Base-by-base conservation (phyloP, 64 coral and sea anemone species). In the Trachythela sp. region DNA sequence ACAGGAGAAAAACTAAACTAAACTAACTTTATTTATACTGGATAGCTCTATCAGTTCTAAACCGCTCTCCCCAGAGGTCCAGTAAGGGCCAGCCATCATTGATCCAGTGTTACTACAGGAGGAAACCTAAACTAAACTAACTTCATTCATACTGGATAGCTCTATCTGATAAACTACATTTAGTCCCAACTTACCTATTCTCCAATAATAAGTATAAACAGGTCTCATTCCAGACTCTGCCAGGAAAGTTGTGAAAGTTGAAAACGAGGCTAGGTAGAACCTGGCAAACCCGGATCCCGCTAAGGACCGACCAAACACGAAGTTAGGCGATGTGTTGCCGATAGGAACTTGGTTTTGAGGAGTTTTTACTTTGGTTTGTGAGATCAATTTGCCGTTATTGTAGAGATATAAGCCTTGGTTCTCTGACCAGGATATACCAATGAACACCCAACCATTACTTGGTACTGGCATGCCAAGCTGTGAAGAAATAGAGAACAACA, bases 191-290 rank as follows among this genome's bases (percentile, higher is more conserved):
- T 88, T 70, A 97, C 95, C 93, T 85, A 91, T 87, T 48, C 49
- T 92, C 18, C 72, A 87, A 51, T 97, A 97, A 72, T 94, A 97
- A 39, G 85, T 90, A 68, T 88, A 94, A 4, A 92, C 91, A 85
- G 85, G 48, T 51, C 56, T 85, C 31, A 89, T 93, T 0, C 39
- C 90, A 22, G 59, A 48, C 0, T 92, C 75, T 34, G 77, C 37
- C 15, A 97, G 86, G 51, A 85, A 70, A 18, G 76, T 72, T 8
- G 89, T 92, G 77, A 97, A 97, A 9, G 92, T 88, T 22, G 92
- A 85, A 77, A 97, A 86, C 20, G 93, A 92, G 33, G 93, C 93
- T 32, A 97, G 88, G 24, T 88, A 88, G 83, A 97, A 91, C n/a
- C 85, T 87, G 0, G 95, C 88, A 77, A 92, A 97, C 56, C 85